These are phyloP conservation scores for Neocloeon triangulifer DNA, from an alignment of 1,140 invertebrate genomes.

Conservation along the genomic window DNA sequence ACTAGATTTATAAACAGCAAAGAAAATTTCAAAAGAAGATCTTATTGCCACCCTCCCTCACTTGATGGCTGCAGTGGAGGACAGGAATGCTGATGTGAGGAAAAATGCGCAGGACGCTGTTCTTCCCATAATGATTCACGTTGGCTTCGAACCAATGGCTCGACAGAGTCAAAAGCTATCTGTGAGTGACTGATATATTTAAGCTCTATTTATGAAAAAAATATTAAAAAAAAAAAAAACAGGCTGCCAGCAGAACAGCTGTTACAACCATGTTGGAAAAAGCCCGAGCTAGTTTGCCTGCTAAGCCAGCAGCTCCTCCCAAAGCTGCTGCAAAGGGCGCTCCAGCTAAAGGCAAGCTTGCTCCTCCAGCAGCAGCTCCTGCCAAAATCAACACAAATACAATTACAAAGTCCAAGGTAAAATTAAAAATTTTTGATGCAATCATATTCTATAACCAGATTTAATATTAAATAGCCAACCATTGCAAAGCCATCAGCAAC, in stretches of 20 bases:
- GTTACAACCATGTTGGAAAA: constrained; percentile 66
- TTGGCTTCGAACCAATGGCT: constrained; percentile 63
- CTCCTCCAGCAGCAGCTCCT: constrained; percentile 7
- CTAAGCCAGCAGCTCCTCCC: constrained; percentile 50
- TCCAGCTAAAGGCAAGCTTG: no score
- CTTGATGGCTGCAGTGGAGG: constrained; percentile 68
- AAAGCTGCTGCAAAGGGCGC: no score
- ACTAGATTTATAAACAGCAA: no score
- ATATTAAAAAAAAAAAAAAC: neutral
- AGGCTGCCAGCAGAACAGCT: neutral
- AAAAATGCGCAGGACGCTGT: constrained; percentile 76
- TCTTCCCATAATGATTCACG: constrained; percentile 78
- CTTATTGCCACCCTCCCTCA: constrained; percentile 49
- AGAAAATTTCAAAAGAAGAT: constrained; percentile 59
- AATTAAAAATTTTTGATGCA: neutral
- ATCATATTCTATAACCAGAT: neutral
- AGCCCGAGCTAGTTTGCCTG: constrained; percentile 56
- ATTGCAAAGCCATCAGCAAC: constrained; percentile 8
- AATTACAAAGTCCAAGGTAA: constrained; percentile 9
- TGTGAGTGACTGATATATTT: constrained; percentile 18
- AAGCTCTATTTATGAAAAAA: neutral
- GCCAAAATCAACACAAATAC: no score
- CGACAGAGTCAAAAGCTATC: constrained; percentile 63
- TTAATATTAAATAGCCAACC: neutral
- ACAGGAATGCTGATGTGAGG: constrained; percentile 74